These are phyloP conservation scores for Antheraea assamensis DNA, from an alignment of 2,888 invertebrate genomes.

Conservation along the genomic window DNA sequence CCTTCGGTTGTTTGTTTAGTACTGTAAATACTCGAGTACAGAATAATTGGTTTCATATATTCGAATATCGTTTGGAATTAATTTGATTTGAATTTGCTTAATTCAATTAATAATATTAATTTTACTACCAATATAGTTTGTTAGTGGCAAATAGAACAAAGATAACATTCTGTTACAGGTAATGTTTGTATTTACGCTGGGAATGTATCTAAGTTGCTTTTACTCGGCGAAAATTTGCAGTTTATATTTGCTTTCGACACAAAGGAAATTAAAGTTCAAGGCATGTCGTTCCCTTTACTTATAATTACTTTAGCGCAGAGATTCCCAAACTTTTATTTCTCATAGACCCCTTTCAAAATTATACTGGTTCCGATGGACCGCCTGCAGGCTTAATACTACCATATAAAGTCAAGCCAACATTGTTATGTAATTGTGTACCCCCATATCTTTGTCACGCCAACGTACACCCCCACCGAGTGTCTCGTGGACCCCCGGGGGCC, in stretches of 20 bases:
- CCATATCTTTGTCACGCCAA: too few relatives aligned
- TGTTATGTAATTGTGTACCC: too few relatives aligned
- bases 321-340: too few relatives aligned
- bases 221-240: slow-evolving; percentile 68
- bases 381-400: too few relatives aligned
- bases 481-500: too few relatives aligned
- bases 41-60: background rate
- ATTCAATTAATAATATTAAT: background rate
- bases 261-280: slow-evolving; percentile 67
- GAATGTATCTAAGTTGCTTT: slow-evolving; percentile 59
- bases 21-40: background rate
- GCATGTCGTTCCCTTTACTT: slow-evolving; percentile 39
- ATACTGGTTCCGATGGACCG: too few relatives aligned
- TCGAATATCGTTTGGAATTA: background rate
- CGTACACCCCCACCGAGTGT: too few relatives aligned
- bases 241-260: slow-evolving; percentile 59
- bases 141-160: background rate
- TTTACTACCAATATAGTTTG: background rate
- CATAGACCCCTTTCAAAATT: too few relatives aligned
- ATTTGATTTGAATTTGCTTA: background rate
- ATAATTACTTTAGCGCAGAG: slow-evolving; percentile 15
- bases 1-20: background rate
- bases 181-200: slow-evolving; percentile 51
- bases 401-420: too few relatives aligned
- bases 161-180: slow-evolving; percentile 49